Evolutionary conservation across 2,888 invertebrate species (phyloP).

Genomic region (Elysia crispata): DNA sequence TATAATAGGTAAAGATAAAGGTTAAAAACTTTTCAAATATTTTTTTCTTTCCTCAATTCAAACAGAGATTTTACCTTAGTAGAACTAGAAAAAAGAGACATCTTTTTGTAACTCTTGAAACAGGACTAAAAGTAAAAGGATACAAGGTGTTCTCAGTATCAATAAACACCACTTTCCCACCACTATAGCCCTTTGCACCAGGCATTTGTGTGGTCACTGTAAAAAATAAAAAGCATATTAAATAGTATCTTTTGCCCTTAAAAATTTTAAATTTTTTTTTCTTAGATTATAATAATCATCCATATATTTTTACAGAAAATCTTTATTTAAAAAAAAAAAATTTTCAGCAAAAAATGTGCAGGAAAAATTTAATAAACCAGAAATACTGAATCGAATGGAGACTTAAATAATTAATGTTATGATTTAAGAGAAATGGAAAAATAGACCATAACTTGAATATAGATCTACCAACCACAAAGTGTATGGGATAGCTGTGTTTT

Average conservation of each 20-base stretch:
- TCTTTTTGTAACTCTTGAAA: not conserved
- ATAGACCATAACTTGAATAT: not conserved
- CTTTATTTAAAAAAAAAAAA: too few species aligned
- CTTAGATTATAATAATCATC: too few species aligned
- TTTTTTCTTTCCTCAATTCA: not conserved
- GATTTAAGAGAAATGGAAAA: not conserved
- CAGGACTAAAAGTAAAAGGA: constrained; percentile 61
- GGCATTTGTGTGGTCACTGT: constrained; percentile 87
- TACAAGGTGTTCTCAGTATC: constrained; percentile 92
- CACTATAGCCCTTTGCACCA: constrained; percentile 83
- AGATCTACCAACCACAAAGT: constrained; percentile 80
- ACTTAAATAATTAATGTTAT: too few species aligned
- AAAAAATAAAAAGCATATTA: constrained; percentile 44
- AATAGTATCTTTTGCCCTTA: too few species aligned
- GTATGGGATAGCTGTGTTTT: constrained; percentile 90
- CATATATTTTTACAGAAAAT: too few species aligned
- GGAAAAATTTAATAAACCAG: too few species aligned
- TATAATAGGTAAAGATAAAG: not conserved
- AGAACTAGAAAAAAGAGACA: not conserved
- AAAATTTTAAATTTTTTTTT: too few species aligned
- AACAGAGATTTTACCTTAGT: not conserved
- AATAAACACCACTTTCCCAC: constrained; percentile 89
- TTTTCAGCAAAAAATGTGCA: too few species aligned
- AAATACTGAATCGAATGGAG: too few species aligned
- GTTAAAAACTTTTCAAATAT: not conserved